Conservation (phyloP, 1,140 invertebrate species). For the Listronotus bonariensis region DNA sequence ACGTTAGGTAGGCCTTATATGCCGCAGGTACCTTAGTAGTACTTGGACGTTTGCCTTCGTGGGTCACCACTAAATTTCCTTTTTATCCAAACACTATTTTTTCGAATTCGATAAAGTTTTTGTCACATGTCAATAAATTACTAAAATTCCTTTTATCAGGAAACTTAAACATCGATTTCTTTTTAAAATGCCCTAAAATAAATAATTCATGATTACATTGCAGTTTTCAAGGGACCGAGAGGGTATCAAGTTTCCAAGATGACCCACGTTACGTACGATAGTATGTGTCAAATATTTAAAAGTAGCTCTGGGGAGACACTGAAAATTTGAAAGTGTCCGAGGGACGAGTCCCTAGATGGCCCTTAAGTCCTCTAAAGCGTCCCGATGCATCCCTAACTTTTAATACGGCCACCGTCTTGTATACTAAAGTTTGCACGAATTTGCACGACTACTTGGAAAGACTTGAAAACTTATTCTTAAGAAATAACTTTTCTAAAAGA, state of each 20-base stretch:
- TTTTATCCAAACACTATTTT: no score
- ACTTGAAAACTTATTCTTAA: constrained; percentile 23
- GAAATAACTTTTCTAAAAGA: constrained; percentile 24
- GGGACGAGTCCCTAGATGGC: constrained; percentile 52
- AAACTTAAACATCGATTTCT: constrained; percentile 15
- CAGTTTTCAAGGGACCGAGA: constrained; percentile 16
- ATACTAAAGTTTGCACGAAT: constrained; percentile 31
- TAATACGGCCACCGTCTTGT: constrained; percentile 36
- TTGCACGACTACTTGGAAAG: constrained; percentile 22
- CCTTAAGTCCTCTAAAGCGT: constrained; percentile 45
- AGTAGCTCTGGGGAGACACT: constrained; percentile 53
- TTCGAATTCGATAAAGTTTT: neutral
- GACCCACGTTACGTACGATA: constrained; percentile 56
- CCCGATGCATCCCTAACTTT: constrained; percentile 40
- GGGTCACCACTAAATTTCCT: no score
- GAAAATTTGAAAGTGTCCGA: constrained; percentile 57
- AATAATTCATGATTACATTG: constrained; percentile 31
- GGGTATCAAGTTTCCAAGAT: constrained; percentile 53
- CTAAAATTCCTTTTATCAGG: constrained; percentile 2
- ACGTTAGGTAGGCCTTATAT: no score
- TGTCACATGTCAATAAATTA: neutral
- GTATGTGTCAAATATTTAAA: constrained; percentile 58
- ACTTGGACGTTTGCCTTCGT: no score
- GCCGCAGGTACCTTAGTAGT: no score
- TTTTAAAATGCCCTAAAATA: constrained; percentile 31